Evolutionary conservation across 2,113 vertebrate genomes (phyloP), one percentile per base, ranked within the genome.

Genomic region (Pterocles burchelli): DNA sequence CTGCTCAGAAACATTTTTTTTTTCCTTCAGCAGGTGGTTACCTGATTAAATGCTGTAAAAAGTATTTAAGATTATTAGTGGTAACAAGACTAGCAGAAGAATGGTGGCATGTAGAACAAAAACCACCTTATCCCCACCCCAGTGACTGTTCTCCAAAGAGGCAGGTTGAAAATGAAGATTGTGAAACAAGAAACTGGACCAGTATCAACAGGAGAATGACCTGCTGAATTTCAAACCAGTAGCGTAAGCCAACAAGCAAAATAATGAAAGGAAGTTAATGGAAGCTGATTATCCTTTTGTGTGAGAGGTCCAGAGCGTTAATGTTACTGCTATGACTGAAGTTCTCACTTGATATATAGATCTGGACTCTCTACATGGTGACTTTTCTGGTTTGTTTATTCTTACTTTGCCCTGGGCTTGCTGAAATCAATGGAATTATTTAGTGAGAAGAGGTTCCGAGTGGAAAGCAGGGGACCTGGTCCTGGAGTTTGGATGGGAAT

Each of bases 381-480:
- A 41, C 91, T 63, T 65, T 70, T 54, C 17, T 54, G 36, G 18
- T 76, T 93, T 85, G 34, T 79, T 91, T 83, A 28, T n/a, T 76
- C 29, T 72, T 75, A 19, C 58, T 81, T 93, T 70, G 67, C 71
- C 54, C 58, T 17, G 0, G 72, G 66, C 74, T 94, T 86, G 31
- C 86, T 83, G 88, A 62, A 92, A 85, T 93, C 49, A 85, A 9
- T 62, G 36, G 75, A 85, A 88, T 94, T 90, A n/a, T 88, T 93
- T 54, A 86, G 71, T 46, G 88, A 58, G 90, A 92, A 49, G 34
- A 52, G 17, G 4, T 79, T 83, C 55, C 66, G 75, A 83, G 63
- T 28, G 29, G 59, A 83, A 86, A 54, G 22, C 1, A 6, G 10
- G 28, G 25, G 31, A 54, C 26, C 24, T 82, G 22, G 25, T 61